Evolutionary conservation across 53 echinoderm and acorn worm species (phyloP).

Genomic region (Holothuria leucospilota): DNA sequence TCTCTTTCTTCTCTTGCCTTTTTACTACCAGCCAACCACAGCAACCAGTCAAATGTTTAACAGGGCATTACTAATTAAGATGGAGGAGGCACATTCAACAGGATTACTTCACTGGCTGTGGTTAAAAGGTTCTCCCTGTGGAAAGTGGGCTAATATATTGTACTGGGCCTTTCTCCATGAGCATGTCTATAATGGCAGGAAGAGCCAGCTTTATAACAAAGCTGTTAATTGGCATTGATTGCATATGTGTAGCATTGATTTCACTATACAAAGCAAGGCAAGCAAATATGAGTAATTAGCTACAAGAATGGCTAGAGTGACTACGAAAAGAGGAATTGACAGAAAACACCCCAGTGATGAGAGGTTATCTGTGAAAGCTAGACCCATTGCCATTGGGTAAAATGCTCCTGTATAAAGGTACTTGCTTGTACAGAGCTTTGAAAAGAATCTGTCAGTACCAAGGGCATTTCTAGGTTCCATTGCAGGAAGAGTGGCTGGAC

Average conservation of each 20-base stretch:
- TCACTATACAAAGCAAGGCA: neutral
- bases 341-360: no score
- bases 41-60: slow-evolving; percentile 26
- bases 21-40: slow-evolving; percentile 9
- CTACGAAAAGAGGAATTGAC: no score
- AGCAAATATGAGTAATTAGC: slow-evolving; percentile 37
- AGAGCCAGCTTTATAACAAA: neutral
- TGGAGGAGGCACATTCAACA: slow-evolving; percentile 23
- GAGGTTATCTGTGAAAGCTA: no score
- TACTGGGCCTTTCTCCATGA: neutral
- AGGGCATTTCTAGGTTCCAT: no score
- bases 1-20: neutral
- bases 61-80: slow-evolving; percentile 46
- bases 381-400: no score
- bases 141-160: slow-evolving; percentile 20
- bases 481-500: no score
- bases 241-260: slow-evolving; percentile 25
- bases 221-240: slow-evolving; percentile 41
- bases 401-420: no score
- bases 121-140: slow-evolving; percentile 25
- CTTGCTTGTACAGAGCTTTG: no score
- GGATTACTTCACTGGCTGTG: slow-evolving; percentile 13
- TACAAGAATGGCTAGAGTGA: slow-evolving; percentile 11
- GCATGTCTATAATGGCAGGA: slow-evolving; percentile 5
- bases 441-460: no score